These are phyloP conservation scores for Petaurus breviceps DNA, from an alignment of 2,113 vertebrate genomes.

Conservation along the genomic window DNA sequence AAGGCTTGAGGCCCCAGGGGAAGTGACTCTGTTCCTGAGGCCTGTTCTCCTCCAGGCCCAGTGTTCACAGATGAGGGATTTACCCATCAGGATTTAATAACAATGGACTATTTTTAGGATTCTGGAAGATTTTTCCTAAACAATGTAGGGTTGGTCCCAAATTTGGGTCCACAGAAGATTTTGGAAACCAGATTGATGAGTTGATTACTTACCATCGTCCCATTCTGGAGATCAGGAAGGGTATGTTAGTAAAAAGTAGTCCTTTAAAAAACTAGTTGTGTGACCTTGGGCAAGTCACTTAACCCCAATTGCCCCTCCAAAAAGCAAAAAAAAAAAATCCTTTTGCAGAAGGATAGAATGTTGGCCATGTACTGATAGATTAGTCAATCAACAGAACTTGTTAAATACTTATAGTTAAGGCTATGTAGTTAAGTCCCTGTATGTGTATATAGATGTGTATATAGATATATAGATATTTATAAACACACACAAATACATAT, in stretches of 20 bases:
- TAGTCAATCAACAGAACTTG: background rate
- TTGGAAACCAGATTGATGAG: background rate
- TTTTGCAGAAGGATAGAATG: background rate
- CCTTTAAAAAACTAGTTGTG: no score
- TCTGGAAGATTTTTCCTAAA: background rate
- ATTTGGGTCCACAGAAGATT: background rate
- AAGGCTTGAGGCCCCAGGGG: background rate
- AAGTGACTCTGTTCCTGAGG: background rate
- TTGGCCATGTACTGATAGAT: background rate
- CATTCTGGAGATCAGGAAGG: background rate
- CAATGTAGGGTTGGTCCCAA: constrained; percentile 1
- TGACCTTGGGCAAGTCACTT: no score
- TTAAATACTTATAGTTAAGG: background rate
- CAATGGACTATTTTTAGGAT: background rate
- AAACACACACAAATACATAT: no score
- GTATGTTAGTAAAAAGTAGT: background rate
- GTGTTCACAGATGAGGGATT: constrained; percentile 52
- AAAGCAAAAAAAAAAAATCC: background rate
- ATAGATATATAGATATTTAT: no score
- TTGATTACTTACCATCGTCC: background rate
- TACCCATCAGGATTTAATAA: accelerated
- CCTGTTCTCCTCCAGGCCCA: constrained; percentile 50
- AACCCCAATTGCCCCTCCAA: no score
- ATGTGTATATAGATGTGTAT: background rate
- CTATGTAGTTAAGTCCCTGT: background rate